phyloP scores from a whole-genome alignment of 1,140 invertebrate genomes.

The Pogonomyrmex barbatus region DNA sequence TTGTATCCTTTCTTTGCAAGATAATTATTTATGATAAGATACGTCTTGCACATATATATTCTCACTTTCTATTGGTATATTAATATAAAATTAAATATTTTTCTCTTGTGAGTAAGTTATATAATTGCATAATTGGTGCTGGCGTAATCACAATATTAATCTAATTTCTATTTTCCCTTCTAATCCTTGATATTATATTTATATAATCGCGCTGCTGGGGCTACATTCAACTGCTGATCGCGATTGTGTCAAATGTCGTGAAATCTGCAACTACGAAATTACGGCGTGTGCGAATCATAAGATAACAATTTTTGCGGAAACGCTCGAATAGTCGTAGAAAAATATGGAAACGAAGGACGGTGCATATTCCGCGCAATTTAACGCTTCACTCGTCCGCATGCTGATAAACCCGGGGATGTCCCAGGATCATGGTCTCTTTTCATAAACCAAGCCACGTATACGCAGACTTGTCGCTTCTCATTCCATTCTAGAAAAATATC shows the following conservation, averaged over 20 bases:
- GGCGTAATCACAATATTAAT: not conserved
- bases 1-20: not conserved
- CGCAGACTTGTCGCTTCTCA: not conserved
- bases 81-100: not conserved
- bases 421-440: constrained; percentile 6
- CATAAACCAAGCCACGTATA: not conserved
- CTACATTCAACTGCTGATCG: not conserved
- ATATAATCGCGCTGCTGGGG: no score
- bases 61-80: not conserved
- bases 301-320: not conserved
- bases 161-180: not conserved
- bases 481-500: not conserved
- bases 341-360: not conserved
- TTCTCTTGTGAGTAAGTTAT: not conserved
- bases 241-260: not conserved
- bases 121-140: not conserved
- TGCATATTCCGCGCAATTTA: not conserved
- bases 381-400: not conserved
- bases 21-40: not conserved
- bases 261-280: not conserved
- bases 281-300: not conserved
- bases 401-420: constrained; percentile 33
- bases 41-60: not conserved
- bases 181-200: not conserved
- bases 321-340: not conserved